A percentile compares a stretch with the other conserved stretches of the same genome.
These are phyloP conservation scores for Eulemur albifrons DNA, from an alignment of 2,797 vertebrate genomes.

Conservation along the genomic window DNA sequence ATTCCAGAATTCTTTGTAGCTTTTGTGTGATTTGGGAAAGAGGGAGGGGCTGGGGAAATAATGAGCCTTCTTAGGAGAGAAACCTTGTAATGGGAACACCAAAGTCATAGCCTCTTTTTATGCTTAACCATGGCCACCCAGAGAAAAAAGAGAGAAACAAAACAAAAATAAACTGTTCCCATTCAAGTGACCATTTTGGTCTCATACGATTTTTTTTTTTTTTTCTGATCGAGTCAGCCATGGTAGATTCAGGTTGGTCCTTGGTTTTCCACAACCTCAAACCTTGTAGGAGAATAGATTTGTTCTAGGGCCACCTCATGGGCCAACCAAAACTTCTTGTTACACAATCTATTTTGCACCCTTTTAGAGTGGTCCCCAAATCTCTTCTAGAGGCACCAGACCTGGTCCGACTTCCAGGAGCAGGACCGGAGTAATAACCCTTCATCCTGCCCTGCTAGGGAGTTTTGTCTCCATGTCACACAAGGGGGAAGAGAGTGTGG, in stretches of 20 bases:
- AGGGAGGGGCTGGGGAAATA: not conserved
- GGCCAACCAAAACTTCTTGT: not conserved
- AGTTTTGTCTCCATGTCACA: not conserved
- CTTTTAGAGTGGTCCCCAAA: not conserved
- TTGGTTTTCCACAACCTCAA: conserved; percentile 7
- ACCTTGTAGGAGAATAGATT: not conserved
- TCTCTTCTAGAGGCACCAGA: not conserved
- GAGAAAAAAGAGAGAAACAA: not conserved
- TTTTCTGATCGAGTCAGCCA: not conserved
- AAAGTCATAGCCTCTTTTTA: not conserved
- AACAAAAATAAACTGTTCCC: not conserved
- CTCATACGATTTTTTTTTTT: not conserved
- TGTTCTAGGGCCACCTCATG: not conserved
- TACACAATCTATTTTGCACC: not conserved
- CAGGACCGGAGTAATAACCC: not conserved
- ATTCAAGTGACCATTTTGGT: not conserved
- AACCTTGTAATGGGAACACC: not conserved
- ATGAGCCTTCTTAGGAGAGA: not conserved
- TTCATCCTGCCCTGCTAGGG: not conserved
- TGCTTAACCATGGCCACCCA: not conserved
- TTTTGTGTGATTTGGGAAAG: not conserved
- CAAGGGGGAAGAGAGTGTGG: not conserved
- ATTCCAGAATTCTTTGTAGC: not conserved
- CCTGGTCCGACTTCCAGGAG: not conserved
- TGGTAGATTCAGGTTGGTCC: not conserved